Conservation (phyloP, 2,888 invertebrate genomes). For the Panopea generosa region DNA sequence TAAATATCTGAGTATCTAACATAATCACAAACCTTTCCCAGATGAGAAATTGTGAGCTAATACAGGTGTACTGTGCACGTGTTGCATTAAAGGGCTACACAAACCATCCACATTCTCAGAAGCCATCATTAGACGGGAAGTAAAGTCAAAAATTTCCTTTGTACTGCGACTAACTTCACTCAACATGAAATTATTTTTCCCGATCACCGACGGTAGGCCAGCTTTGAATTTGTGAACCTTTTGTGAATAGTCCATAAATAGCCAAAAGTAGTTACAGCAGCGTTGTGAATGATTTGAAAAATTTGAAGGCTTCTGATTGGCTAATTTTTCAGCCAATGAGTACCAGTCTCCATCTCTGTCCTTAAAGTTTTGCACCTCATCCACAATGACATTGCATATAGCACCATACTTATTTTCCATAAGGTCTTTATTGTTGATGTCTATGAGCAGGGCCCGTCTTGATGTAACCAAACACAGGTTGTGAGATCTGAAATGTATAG, state of each 20-base stretch:
- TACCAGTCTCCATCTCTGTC: conserved; percentile 80
- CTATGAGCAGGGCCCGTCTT: conserved; percentile 68
- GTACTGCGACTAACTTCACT: conserved; percentile 77
- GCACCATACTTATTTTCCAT: conserved; percentile 51
- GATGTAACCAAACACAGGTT: conserved; percentile 68
- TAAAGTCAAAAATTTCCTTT: conserved; percentile 78
- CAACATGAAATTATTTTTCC: conserved; percentile 79
- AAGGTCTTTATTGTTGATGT: conserved; percentile 24
- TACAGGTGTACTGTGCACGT: conserved; percentile 58
- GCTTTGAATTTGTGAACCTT: conserved; percentile 79
- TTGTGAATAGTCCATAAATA: conserved; percentile 79
- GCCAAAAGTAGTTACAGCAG: conserved; percentile 74
- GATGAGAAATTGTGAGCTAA: conserved; percentile 72
- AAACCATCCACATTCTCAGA: conserved; percentile 50
- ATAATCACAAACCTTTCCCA: conserved; percentile 56
- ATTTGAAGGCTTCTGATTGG: conserved; percentile 53
- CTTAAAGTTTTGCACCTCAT: conserved; percentile 79
- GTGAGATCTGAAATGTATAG: conserved; percentile 72
- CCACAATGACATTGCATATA: conserved; percentile 73
- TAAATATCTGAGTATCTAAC: too few species aligned
- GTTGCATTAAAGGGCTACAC: conserved; percentile 33
- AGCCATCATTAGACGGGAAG: conserved; percentile 72
- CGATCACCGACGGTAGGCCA: conserved; percentile 74
- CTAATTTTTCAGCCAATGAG: conserved; percentile 65
- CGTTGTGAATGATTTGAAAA: conserved; percentile 25